Evolutionary conservation across 2,888 invertebrate species (phyloP), one percentile per base, ranked within the genome.

Genomic region (Hemaris fuciformis): DNA sequence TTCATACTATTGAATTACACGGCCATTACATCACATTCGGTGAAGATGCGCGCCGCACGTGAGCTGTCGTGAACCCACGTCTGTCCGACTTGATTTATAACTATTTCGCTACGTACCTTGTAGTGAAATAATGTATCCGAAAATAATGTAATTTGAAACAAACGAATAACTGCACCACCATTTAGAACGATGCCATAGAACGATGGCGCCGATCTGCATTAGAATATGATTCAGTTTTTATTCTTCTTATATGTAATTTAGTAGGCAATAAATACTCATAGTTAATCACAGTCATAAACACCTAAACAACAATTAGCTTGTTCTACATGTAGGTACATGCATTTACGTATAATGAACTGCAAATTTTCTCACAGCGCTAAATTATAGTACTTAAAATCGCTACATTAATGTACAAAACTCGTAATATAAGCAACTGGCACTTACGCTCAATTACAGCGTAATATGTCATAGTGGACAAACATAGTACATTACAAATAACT

Each of bases 1-100:
- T 74, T 73, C 68, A 72, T 72, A 68, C 72, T 79, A 81, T 85
- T 80, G 79, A 84, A 85, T 85, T 85, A 85, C 84, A 84, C 75
- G 85, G 79, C 74, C 81, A 82, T 84, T 84, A 84, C 77, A 78
- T 74, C 74, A 79, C 80, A 83, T 83, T 83, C 69, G 78, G 76
- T 62, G 68, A 71, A 72, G 75, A 75, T 75, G 73, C 73, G 74
- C 70, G 74, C 64, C 64, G 76, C 77, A 79, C 76, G 76, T 77
- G 75, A 76, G 72, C 67, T 74, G 72, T 69, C 76, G 71, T 72
- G 71, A 73, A 70, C 72, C 79, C 73, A 77, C 72, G 70, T 70
- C 67, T 64, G 64, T 66, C 65, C 63, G 75, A 74, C 75, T 74
- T 72, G 70, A 73, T 77, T 72, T 66, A 71, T 67, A 70, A 71